Evolutionary conservation across 2,797 vertebrate genomes (phyloP), one percentile per base, ranked within the genome.

Genomic region (Trichosurus vulpecula): DNA sequence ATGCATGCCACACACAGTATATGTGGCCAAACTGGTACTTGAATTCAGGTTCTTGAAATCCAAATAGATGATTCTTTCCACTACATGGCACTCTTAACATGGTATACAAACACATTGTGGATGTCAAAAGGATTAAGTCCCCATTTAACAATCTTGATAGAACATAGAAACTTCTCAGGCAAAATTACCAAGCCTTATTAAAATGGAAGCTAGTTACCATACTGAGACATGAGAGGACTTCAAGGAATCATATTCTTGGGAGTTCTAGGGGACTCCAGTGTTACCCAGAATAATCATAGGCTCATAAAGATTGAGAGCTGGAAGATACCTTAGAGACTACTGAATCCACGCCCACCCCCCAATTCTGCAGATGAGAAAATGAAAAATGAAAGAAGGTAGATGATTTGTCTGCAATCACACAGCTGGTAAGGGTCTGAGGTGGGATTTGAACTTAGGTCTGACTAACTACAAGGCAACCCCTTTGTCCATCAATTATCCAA

Each of bases 131-230:
- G 58, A 31, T 56, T 95, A 90, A 97, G 58, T 94, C 91, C n/a
- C 27, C 8, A 91, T 93, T 97, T 91, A 95, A 55, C 87, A 92
- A 94, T 66, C 51, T 96, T 90, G 27, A 57, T 54, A 92, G 89
- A 51, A 52, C 92, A 25, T 12, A 16, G 54, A 91, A 94, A 94
- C 66, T 56, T 16, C 52, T 91, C 47, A 58, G 56, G 25, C 55
- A 29, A 93, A 66, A n/a, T 66, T 94, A 94, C 31, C 55, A 95
- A 61, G 87, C 94, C 47, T 93, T 30, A 90, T 90, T 74, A 54
- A 93, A 54, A 91, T 58, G 66, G 31, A 51, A 96, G 61, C 89
- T 74, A 66, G 29, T 66, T 16, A 14, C 61, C 35, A 19, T n/a
- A n/a, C 14, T n/a, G 35, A 66, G 35, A 66, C 5, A 66, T n/a